Evolutionary conservation across 2,888 invertebrate genomes (phyloP), one percentile per base, ranked within the genome.

Genomic region (Syritta pipiens): DNA sequence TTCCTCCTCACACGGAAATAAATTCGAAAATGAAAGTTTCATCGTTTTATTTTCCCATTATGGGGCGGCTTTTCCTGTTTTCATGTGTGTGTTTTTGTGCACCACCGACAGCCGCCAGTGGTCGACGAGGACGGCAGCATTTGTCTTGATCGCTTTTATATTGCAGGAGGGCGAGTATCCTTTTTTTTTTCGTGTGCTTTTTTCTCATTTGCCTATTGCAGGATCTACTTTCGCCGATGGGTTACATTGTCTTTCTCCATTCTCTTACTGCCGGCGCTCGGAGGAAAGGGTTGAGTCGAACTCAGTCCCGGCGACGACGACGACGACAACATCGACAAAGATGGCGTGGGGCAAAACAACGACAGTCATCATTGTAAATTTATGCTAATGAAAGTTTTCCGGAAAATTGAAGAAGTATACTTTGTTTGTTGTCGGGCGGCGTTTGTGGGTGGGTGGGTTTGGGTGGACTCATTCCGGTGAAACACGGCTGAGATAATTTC

Each of bases 311-410:
- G 74, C 42, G 32, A 42, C 20, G 46, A 22, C 28, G 22, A 28
- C n/a, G 28, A n/a, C n/a, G n/a, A 3, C 2, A n/a, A 2, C 28
- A 9, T 9, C n/a, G 28, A 28, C 9, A n/a, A n/a, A 9, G 42
- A 19, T 42, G 19, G 9, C 19, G 20, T n/a, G 42, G 14, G 68
- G 59, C 32, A 20, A 60, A 24, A 46, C 51, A 71, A 77, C 46
- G 65, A 67, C 65, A 72, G 60, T 72, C 72, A 72, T 77, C 71
- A 72, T 72, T 72, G 72, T 65, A 77, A 77, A 77, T 72, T 77
- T 72, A 77, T 77, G 77, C 72, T 72, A 77, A 77, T 77, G 77
- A 72, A 72, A 72, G 65, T 77, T 72, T 71, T 77, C 77, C 71
- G 71, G 71, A 53, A 71, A 77, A 77, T 77, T 77, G 71, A 59